Evolutionary conservation across 64 coral and sea anemone species (phyloP).

Genomic region (Actinia equina): DNA sequence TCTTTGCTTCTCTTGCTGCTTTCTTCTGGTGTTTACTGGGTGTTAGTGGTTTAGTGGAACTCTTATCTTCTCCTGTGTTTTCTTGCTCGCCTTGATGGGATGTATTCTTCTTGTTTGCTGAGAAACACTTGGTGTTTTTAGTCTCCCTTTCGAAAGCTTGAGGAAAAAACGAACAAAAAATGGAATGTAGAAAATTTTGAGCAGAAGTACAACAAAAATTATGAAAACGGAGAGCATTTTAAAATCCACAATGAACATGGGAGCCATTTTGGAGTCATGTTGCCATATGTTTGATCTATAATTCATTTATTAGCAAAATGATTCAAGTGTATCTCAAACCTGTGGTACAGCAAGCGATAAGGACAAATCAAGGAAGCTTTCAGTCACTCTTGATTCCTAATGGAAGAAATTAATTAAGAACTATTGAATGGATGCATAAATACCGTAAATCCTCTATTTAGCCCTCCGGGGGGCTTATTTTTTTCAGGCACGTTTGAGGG

Average conservation of each 20-base stretch:
- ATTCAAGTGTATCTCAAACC: neutral
- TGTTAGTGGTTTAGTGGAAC: neutral
- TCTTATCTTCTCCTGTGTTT: neutral
- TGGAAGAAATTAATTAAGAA: neutral
- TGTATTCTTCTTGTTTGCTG: neutral
- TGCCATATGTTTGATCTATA: no score
- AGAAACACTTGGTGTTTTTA: neutral
- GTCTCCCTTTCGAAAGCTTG: neutral
- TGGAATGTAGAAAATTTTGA: no score
- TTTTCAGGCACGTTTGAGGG: no score
- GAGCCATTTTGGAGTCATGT: no score
- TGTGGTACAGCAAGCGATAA: constrained; percentile 36
- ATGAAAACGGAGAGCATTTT: no score
- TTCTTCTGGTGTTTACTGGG: constrained; percentile 53
- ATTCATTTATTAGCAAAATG: no score
- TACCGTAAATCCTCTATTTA: no score
- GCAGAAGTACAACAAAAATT: no score
- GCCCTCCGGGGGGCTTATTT: no score
- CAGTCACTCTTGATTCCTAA: constrained; percentile 63
- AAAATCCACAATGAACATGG: no score
- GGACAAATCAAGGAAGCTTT: constrained; percentile 73
- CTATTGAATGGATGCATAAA: no score
- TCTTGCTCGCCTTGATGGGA: neutral
- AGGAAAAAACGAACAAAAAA: neutral
- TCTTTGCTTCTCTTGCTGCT: constrained; percentile 35